phyloP scores from a whole-genome alignment of 2,113 vertebrate species.

The Perca schrenkii region DNA sequence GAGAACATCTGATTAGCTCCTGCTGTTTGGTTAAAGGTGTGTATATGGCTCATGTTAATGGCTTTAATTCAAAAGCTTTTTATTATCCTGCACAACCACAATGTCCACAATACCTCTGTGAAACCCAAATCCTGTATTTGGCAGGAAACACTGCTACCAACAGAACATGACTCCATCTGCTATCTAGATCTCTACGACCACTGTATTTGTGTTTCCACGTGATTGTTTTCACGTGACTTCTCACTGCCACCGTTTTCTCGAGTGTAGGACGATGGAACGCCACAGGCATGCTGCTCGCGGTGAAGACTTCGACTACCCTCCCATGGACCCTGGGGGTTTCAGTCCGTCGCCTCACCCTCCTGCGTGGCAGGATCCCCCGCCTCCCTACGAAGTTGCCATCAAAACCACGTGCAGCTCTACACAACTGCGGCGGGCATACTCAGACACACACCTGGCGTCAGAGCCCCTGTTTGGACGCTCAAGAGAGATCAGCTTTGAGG shows the following conservation, averaged over 20 bases:
- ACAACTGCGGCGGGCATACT: conserved; percentile 85
- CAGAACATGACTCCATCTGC: conserved; percentile 27
- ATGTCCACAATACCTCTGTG: conserved; percentile 9
- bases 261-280: conserved; percentile 76
- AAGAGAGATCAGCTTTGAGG: conserved; percentile 87
- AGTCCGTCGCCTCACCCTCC: conserved; percentile 80
- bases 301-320: conserved; percentile 86
- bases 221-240: background rate
- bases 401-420: conserved; percentile 86
- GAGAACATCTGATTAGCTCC: background rate
- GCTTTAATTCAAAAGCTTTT: conserved; percentile 4
- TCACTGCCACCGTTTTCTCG: conserved; percentile 7
- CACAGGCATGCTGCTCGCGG: conserved; percentile 71
- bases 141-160: conserved; percentile 7
- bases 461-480: conserved; percentile 85
- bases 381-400: conserved; percentile 87
- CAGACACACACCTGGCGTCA: conserved; percentile 83
- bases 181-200: conserved; percentile 24
- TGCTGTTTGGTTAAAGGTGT: background rate
- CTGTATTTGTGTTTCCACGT: conserved; percentile 3
- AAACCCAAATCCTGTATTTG: conserved; percentile 30
- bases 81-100: background rate
- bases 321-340: conserved; percentile 81
- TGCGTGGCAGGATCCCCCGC: conserved; percentile 84
- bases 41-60: background rate